These are phyloP conservation scores for Thelaira solivaga DNA, from an alignment of 2,888 invertebrate species.

Conservation along the genomic window DNA sequence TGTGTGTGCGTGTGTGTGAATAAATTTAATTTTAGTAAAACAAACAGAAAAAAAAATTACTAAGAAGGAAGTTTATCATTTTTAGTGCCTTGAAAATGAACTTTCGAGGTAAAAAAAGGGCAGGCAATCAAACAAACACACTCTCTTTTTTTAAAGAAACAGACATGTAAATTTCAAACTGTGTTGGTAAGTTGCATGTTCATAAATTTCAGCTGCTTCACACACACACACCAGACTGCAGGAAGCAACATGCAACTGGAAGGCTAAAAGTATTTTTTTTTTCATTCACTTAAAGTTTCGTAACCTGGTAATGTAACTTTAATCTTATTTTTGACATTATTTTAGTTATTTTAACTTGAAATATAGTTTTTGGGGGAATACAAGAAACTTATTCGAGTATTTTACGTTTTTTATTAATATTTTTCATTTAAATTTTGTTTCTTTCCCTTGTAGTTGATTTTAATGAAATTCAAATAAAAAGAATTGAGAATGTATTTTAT, in stretches of 20 bases:
- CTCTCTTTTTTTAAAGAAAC: background rate
- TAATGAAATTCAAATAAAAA: too few species aligned
- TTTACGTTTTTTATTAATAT: too few species aligned
- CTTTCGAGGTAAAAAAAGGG: constrained; percentile 37
- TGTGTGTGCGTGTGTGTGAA: background rate
- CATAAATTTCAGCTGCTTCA: constrained; percentile 4
- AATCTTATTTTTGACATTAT: background rate
- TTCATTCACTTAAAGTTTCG: background rate
- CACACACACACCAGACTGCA: too few species aligned
- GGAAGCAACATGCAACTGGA: background rate
- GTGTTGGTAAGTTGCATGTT: constrained; percentile 4
- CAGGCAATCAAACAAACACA: background rate
- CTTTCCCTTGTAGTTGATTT: too few species aligned
- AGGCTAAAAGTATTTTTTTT: background rate
- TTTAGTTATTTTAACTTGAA: constrained; percentile 1
- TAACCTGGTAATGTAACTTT: background rate
- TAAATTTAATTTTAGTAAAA: background rate
- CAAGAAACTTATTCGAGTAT: too few species aligned
- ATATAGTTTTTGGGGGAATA: too few species aligned
- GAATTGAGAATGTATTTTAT: too few species aligned
- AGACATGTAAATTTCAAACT: background rate
- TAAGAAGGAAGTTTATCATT: constrained; percentile 29
- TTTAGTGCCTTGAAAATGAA: constrained; percentile 39
- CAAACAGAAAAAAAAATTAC: too few species aligned
- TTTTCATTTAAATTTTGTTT: too few species aligned